Percentiles rank a stretch among this genome's conserved stretches.
phyloP scores from a whole-genome alignment of 1,140 invertebrate genomes.

The Drosophila kanapiae region DNA sequence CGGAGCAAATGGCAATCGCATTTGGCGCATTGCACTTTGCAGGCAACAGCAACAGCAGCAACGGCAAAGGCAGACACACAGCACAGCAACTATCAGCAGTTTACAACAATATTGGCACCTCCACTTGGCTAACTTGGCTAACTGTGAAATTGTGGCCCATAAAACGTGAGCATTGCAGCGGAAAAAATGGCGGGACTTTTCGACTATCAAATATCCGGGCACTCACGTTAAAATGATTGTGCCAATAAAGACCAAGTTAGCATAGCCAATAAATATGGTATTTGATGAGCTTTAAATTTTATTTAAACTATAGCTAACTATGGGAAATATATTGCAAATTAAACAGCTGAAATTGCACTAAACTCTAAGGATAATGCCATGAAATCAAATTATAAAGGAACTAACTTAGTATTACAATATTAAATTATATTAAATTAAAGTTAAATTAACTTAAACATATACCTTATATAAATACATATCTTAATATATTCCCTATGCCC shows the following conservation, averaged over 20 bases:
- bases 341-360: neutral
- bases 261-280: neutral
- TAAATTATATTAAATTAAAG: too few species aligned
- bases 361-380: neutral
- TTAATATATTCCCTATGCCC: neutral
- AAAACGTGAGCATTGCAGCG: slow-evolving; percentile 71
- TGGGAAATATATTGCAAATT: neutral
- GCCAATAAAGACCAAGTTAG: slow-evolving; percentile 1
- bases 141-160: slow-evolving; percentile 80
- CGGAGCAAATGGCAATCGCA: slow-evolving; percentile 77
- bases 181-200: slow-evolving; percentile 13
- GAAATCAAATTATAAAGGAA: neutral
- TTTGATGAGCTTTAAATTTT: neutral
- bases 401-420: too few species aligned
- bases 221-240: slow-evolving; percentile 14
- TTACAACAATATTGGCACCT: slow-evolving; percentile 84
- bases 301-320: neutral
- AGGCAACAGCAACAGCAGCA: slow-evolving; percentile 28
- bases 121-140: slow-evolving; percentile 63
- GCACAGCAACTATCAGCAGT: slow-evolving; percentile 74
- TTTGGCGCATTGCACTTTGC: slow-evolving; percentile 76
- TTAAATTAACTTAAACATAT: too few species aligned
- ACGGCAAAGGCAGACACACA: slow-evolving; percentile 27
- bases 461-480: too few species aligned
- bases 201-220: slow-evolving; percentile 32